Evolutionary conservation across 35 echinoderm and acorn worm species (phyloP).

Genomic region (Eucidaris tribuloides): DNA sequence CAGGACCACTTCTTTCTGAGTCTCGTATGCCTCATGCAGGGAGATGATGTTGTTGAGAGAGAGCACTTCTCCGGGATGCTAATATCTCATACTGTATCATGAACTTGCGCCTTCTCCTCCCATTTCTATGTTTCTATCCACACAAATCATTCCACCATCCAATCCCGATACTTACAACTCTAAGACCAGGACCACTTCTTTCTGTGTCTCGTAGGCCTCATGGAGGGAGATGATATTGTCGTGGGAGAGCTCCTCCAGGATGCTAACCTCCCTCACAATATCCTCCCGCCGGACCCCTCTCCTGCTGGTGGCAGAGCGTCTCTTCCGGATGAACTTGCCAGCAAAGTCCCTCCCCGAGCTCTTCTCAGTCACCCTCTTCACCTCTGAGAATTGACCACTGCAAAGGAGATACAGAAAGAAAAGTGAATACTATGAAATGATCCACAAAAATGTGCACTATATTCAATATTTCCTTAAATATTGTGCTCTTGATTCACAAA

Average conservation of each 20-base stretch:
- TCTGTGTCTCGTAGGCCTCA: constrained; percentile 88
- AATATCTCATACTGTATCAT: constrained; percentile 81
- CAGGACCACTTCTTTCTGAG: constrained; percentile 60
- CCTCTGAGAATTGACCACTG: constrained; percentile 95
- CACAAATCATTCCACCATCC: background rate
- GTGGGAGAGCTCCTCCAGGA: constrained; percentile 75
- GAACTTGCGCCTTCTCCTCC: no score
- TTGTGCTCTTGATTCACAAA: no score
- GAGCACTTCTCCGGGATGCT: constrained; percentile 54
- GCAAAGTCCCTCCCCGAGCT: constrained; percentile 68
- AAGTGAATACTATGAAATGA: no score
- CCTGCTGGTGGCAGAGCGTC: constrained; percentile 69
- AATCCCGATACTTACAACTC: constrained; percentile 91
- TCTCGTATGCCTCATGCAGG: constrained; percentile 83
- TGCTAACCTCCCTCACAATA: constrained; percentile 84
- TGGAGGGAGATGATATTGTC: constrained; percentile 82
- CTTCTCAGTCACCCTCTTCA: constrained; percentile 69
- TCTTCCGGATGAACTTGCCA: constrained; percentile 92
- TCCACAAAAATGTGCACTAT: no score
- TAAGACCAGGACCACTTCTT: constrained; percentile 84
- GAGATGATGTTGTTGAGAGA: constrained; percentile 69
- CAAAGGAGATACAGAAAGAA: constrained; percentile 55
- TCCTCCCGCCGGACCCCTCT: constrained; percentile 83
- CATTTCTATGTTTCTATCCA: background rate
- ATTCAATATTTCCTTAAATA: no score